phyloP scores from a whole-genome alignment of 2,113 vertebrate genomes.

The Melanerpes aurifrons region DNA sequence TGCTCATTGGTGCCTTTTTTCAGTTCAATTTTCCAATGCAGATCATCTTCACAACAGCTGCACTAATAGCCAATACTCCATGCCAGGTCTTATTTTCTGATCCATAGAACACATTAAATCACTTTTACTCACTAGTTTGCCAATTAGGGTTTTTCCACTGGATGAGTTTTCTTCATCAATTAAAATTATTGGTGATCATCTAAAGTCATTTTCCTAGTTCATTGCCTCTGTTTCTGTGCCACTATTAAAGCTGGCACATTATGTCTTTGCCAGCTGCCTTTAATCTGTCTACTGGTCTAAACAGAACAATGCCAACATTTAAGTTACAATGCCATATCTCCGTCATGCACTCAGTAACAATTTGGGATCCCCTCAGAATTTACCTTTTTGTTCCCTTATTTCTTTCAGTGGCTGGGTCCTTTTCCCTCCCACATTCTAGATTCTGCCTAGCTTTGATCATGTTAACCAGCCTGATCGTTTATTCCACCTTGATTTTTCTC shows the following conservation, averaged over 20 bases:
- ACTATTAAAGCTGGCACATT: constrained; percentile 23
- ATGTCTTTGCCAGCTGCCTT: constrained; percentile 22
- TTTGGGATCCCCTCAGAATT: neutral
- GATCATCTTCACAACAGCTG: constrained; percentile 57
- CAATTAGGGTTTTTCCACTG: constrained; percentile 74
- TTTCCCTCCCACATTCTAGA: neutral
- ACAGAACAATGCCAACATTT: constrained; percentile 2
- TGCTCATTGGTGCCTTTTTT: neutral
- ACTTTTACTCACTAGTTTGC: constrained; percentile 73
- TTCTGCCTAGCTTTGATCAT: neutral
- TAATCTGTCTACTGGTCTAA: constrained; percentile 47
- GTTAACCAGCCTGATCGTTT: neutral
- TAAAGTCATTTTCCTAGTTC: constrained; percentile 72
- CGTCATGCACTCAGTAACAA: neutral
- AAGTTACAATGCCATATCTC: neutral
- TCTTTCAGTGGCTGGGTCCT: neutral
- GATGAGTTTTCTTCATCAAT: constrained; percentile 78
- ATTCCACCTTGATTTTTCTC: neutral
- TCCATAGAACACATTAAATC: constrained; percentile 71
- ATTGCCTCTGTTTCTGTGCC: constrained; percentile 59
- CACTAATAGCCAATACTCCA: constrained; percentile 57
- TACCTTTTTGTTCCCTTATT: neutral
- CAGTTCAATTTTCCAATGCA: constrained; percentile 24
- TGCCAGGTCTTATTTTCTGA: constrained; percentile 66
- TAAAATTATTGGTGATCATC: constrained; percentile 77